Percentiles rank a stretch among this genome's conserved stretches.
phyloP scores from a whole-genome alignment of 92 coral and sea anemone species.

The Pocillopora meandrina region DNA sequence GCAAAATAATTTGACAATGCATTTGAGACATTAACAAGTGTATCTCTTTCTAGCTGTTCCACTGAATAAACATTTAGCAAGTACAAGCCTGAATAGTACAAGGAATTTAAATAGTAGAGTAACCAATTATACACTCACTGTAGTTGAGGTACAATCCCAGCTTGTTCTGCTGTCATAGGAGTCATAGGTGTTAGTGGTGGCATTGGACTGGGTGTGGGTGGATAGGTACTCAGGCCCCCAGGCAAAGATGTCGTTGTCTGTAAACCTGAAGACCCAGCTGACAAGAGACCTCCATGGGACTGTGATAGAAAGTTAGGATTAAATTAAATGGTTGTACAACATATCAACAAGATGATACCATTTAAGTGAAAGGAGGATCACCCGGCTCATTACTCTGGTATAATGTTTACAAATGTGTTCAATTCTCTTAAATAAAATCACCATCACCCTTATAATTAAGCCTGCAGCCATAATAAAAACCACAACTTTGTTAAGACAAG shows the following conservation, averaged over 20 bases:
- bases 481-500: no score
- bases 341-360: no score
- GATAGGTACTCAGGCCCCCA: slow-evolving; percentile 84
- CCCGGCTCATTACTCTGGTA: neutral
- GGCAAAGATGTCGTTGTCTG: slow-evolving; percentile 91
- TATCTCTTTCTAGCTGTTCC: no score
- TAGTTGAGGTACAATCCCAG: slow-evolving; percentile 96
- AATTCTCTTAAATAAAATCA: no score
- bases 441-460: no score
- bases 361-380: neutral
- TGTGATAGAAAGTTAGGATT: slow-evolving; percentile 10
- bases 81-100: no score
- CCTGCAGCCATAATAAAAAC: no score
- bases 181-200: slow-evolving; percentile 93
- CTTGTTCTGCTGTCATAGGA: slow-evolving; percentile 98
- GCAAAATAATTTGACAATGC: no score
- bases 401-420: no score
- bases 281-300: slow-evolving; percentile 70
- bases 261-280: slow-evolving; percentile 77
- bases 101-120: no score
- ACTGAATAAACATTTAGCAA: no score
- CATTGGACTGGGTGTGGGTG: slow-evolving; percentile 95
- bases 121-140: slow-evolving; percentile 69
- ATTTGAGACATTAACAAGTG: no score
- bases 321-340: neutral